Evolutionary conservation across 2,888 invertebrate species (phyloP).

Genomic region (Nemapogon koenigi): DNA sequence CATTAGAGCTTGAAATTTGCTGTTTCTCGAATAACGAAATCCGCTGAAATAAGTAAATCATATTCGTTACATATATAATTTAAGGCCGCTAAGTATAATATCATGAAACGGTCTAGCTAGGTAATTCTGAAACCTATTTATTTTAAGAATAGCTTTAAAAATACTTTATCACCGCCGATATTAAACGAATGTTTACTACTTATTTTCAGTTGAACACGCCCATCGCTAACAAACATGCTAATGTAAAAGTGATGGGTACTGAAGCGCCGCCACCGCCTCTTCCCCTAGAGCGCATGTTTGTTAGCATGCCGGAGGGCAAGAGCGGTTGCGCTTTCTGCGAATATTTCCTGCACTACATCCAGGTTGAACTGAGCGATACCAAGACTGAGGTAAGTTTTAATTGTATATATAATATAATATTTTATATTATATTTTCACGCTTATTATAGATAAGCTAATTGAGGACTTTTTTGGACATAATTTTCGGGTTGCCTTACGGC

Average conservation of each 20-base stretch:
- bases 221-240: constrained; percentile 24
- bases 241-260: constrained; percentile 27
- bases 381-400: constrained; percentile 69
- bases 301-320: constrained; percentile 32
- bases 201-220: too few species aligned
- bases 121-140: constrained; percentile 1
- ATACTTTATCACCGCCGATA: not conserved
- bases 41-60: too few species aligned
- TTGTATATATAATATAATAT: too few species aligned
- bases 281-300: constrained; percentile 55
- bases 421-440: too few species aligned
- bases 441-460: too few species aligned
- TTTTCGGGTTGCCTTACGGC: too few species aligned
- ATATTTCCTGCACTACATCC: constrained; percentile 81
- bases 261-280: constrained; percentile 28
- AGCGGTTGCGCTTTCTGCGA: constrained; percentile 80
- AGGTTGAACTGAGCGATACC: constrained; percentile 73
- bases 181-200: constrained; percentile 6
- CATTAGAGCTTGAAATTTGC: too few species aligned
- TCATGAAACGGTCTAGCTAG: constrained; percentile 2
- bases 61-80: too few species aligned
- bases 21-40: too few species aligned
- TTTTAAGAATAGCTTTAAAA: constrained; percentile 2
- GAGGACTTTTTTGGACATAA: too few species aligned
- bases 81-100: too few species aligned